Conservation (phyloP, 2,113 vertebrate genomes). For the Istiophorus platypterus region DNA sequence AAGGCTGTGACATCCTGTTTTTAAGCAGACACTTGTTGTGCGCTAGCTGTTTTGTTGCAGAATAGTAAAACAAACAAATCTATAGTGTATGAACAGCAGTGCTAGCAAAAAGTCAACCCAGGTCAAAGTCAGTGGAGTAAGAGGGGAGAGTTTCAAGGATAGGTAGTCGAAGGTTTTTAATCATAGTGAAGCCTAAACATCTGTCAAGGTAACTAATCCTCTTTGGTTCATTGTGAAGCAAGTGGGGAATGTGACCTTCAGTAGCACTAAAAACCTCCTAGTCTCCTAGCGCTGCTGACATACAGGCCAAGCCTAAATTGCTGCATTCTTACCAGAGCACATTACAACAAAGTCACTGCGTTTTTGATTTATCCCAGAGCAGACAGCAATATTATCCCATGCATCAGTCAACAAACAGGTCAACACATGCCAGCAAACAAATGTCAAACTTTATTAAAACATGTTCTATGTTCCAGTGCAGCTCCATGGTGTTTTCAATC, state of each 20-base stretch:
- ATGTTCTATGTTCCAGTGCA: not conserved
- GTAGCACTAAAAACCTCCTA: conserved; percentile 5
- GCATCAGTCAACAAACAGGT: conserved; percentile 8
- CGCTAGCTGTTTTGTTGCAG: not conserved
- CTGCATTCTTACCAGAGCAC: not conserved
- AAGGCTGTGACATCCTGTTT: not conserved
- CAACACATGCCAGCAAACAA: conserved; percentile 25
- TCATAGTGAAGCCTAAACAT: conserved; percentile 13
- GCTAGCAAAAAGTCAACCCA: not conserved
- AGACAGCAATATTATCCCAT: not conserved
- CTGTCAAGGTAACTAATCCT: conserved; percentile 52
- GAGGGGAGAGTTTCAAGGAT: conserved; percentile 20
- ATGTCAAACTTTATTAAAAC: conserved; percentile 32
- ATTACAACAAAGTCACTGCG: not conserved
- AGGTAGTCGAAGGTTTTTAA: conserved; percentile 38
- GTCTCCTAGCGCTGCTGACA: not conserved
- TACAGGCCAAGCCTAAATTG: not conserved
- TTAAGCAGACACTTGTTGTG: not conserved
- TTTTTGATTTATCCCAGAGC: not conserved
- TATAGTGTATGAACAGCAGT: not conserved
- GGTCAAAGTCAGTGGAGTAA: conserved; percentile 26
- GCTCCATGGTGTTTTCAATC: not conserved
- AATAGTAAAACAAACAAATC: not conserved
- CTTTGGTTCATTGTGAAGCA: conserved; percentile 26
- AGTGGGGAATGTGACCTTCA: conserved; percentile 39